Conservation (phyloP, 1,140 invertebrate species). For the Anastrepha obliqua region DNA sequence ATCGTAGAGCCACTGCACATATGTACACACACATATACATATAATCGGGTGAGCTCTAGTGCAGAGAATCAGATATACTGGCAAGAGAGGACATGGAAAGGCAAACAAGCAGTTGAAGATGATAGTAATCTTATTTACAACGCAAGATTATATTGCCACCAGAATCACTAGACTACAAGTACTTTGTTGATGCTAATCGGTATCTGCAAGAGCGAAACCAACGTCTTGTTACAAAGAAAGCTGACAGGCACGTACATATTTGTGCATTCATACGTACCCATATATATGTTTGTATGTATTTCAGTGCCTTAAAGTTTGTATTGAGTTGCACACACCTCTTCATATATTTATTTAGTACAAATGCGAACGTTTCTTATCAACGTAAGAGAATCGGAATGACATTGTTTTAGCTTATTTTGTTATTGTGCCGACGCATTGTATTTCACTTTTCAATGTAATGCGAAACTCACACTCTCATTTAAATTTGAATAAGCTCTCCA, state of each 20-base stretch:
- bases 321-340: neutral
- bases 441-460: neutral
- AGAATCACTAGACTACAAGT: neutral
- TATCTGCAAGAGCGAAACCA: neutral
- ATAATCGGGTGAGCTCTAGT: neutral
- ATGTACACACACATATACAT: too few relatives aligned
- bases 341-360: too few relatives aligned
- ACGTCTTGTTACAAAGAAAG: neutral
- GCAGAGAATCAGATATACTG: neutral
- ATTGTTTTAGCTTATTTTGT: neutral
- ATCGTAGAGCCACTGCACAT: too few relatives aligned
- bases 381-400: neutral
- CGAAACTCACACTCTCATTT: neutral
- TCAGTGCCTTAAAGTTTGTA: neutral
- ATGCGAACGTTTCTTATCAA: neutral
- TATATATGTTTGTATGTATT: neutral
- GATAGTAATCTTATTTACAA: slow-evolving; percentile 17
- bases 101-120: neutral
- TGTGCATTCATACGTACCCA: too few relatives aligned
- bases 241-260: neutral
- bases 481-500: neutral
- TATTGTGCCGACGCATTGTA: neutral
- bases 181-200: neutral
- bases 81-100: neutral
- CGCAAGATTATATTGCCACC: neutral